These are phyloP conservation scores for Apamea monoglypha DNA, from an alignment of 2,888 invertebrate genomes.

Conservation along the genomic window DNA sequence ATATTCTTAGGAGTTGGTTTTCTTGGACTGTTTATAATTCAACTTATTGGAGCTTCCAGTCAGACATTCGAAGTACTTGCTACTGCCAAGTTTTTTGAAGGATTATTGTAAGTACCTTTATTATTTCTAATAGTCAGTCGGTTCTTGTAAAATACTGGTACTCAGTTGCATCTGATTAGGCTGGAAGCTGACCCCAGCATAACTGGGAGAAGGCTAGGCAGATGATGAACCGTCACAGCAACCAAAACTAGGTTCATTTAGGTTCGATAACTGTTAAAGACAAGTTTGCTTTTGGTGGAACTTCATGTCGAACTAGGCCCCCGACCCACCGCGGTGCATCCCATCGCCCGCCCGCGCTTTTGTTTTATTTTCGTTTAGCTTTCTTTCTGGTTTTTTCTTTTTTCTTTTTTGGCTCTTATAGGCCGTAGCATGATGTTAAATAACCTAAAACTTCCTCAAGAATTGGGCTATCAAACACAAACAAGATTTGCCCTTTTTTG, in stretches of 20 bases:
- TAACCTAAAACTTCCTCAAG: too few species aligned
- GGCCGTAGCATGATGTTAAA: too few species aligned
- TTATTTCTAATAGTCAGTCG: not conserved
- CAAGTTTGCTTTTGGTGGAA: too few species aligned
- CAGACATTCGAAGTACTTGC: conserved; percentile 79
- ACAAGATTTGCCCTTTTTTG: too few species aligned
- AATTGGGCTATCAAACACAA: too few species aligned
- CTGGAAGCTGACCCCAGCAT: not conserved
- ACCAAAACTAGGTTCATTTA: not conserved
- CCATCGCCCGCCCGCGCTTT: too few species aligned
- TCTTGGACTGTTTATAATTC: conserved; percentile 76
- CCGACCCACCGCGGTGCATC: too few species aligned
- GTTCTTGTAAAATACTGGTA: not conserved
- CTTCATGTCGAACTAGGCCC: too few species aligned
- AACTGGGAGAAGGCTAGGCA: too few species aligned
- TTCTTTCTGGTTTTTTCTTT: too few species aligned
- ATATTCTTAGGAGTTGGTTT: conserved; percentile 77
- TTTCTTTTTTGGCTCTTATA: too few species aligned
- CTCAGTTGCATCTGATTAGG: not conserved
- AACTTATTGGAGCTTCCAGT: conserved; percentile 76
- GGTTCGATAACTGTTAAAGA: not conserved
- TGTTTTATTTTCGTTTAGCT: too few species aligned
- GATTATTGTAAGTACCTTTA: conserved; percentile 78
- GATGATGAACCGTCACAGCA: not conserved
- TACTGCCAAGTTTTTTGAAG: conserved; percentile 81